phyloP scores from a whole-genome alignment of 2,113 vertebrate genomes.

The Madoqua kirkii region DNA sequence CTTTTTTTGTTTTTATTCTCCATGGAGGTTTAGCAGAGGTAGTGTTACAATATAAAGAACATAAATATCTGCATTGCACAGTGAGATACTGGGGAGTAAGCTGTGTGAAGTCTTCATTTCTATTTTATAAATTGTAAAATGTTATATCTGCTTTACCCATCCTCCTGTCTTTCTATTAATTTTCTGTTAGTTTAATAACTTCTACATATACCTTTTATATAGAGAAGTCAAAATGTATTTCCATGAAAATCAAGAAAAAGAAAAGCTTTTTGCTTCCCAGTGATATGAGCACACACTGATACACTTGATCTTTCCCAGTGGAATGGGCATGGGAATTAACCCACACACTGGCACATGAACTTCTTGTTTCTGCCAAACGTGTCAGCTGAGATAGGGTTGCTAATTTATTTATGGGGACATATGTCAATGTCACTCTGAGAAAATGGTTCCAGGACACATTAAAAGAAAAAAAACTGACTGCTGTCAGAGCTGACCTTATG shows the following conservation, averaged over 20 bases:
- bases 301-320: constrained; percentile 36
- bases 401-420: constrained; percentile 74
- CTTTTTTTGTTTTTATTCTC: not conserved
- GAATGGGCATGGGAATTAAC: constrained; percentile 47
- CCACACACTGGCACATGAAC: constrained; percentile 56
- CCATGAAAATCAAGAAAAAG: not conserved
- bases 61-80: not conserved
- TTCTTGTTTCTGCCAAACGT: constrained; percentile 69
- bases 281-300: not conserved
- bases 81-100: not conserved
- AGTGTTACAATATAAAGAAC: not conserved
- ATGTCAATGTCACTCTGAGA: constrained; percentile 70
- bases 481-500: constrained; percentile 44
- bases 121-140: not conserved
- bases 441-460: constrained; percentile 47
- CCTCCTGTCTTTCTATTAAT: not conserved
- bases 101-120: not conserved
- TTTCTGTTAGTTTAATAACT: constrained; percentile 21
- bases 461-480: not conserved
- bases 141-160: not conserved
- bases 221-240: constrained; percentile 31
- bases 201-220: not conserved
- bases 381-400: constrained; percentile 61
- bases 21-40: not conserved
- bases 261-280: not conserved